Base-by-base conservation (phyloP, 2,113 vertebrate genomes). In the Triplophysa tibetana region DNA sequence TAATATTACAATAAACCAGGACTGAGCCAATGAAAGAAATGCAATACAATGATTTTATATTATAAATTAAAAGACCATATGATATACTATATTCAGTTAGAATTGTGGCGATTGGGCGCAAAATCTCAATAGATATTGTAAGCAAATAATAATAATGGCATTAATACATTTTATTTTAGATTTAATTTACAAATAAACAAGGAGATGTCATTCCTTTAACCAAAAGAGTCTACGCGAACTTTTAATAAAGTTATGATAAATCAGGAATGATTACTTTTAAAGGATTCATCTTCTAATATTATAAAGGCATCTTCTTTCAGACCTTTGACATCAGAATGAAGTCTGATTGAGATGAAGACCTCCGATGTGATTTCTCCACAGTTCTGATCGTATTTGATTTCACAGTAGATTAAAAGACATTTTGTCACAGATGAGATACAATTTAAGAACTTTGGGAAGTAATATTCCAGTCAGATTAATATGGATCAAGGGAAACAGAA, bases 391-490 rank as follows among this genome's bases (percentile, higher is more conserved):
- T 29, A 70, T 70, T 33, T 56, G 69, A 70, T 70, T 38, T 56
- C 69, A 38, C 69, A 54, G 69, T n/a, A 21, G 69, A 56, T 70
- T 70, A 70, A 56, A n/a, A 70, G 6, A 1, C 69, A 70, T 70
- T 54, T 70, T 9, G 23, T 54, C 48, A 54, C 68, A 70, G 65
- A 45, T 60, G 66, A 23, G 41, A 21, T 7, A 19, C 11, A 48
- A 60, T 19, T 12, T n/a, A 13, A 14, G 41, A 60, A 26, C 17
- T 26, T 14, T 12, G 23, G 45, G 66, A 62, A 33, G 38, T 78
- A 48, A 70, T 79, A 79, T 62, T 79, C 45, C 17, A 48, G n/a
- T 26, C 56, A 50, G 77, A 79, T 79, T 62, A 70, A 62, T 38
- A 45, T 26, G 58, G 56, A 79, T 79, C 56, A 70, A 70, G 61